Evolutionary conservation across 2,888 invertebrate species (phyloP).

Genomic region (Calliopum simillimum): DNA sequence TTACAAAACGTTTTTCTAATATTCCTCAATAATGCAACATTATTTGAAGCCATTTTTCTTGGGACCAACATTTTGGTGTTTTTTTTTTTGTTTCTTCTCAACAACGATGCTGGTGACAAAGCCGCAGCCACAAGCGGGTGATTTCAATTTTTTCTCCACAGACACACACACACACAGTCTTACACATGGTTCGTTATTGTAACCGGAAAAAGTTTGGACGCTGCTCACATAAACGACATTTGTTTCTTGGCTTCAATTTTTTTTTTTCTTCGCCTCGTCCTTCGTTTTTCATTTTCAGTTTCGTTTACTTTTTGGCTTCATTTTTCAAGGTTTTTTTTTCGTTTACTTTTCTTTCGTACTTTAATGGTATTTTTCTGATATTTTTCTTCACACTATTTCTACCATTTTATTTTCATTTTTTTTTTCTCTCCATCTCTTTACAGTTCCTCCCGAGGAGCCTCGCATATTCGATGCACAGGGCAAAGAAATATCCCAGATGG

Average conservation of each 20-base stretch:
- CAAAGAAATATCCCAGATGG: slow-evolving; percentile 79
- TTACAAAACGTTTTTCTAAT: slow-evolving; percentile 17
- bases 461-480: slow-evolving; percentile 87
- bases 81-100: not conserved
- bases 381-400: slow-evolving; percentile 27
- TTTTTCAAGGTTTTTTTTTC: slow-evolving; percentile 13
- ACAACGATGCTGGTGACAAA: slow-evolving; percentile 7
- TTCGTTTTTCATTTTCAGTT: slow-evolving; percentile 10
- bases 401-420: slow-evolving; percentile 37
- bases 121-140: slow-evolving; percentile 22
- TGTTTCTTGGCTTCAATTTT: slow-evolving; percentile 37
- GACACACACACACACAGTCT: not conserved
- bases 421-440: slow-evolving; percentile 38
- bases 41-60: slow-evolving; percentile 14
- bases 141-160: not conserved
- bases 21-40: not conserved
- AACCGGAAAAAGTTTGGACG: not conserved
- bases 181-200: slow-evolving; percentile 3
- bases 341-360: too few relatives aligned
- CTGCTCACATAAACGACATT: not conserved
- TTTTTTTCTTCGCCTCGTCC: slow-evolving; percentile 18
- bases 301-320: slow-evolving; percentile 6
- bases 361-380: slow-evolving; percentile 16
- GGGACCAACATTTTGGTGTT: not conserved
- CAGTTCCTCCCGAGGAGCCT: slow-evolving; percentile 84